Conservation (phyloP, 2,113 vertebrate species). For the Odocoileus hemionus region DNA sequence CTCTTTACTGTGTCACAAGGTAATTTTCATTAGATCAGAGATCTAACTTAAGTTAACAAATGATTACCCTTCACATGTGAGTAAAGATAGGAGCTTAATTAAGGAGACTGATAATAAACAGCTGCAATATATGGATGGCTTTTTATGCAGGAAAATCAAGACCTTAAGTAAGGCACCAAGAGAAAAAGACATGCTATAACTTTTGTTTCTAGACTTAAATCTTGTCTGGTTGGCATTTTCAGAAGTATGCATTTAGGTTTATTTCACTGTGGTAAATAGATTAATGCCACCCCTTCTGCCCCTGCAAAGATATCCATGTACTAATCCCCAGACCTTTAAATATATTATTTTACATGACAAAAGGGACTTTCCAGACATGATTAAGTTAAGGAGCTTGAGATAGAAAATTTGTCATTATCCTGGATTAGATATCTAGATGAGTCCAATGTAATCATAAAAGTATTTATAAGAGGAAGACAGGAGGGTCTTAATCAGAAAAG, state of each 20-base stretch:
- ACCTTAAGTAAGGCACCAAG: neutral
- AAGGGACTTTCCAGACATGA: neutral
- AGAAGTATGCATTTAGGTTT: neutral
- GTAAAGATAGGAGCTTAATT: slow-evolving; percentile 35
- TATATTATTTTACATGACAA: neutral
- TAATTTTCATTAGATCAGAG: slow-evolving; percentile 24
- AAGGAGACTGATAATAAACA: slow-evolving; percentile 33
- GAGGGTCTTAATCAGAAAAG: neutral
- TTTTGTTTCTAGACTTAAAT: slow-evolving; percentile 7
- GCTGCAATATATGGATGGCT: neutral
- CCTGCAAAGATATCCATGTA: neutral
- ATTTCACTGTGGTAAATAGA: neutral
- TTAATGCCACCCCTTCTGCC: neutral
- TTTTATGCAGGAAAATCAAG: slow-evolving; percentile 20
- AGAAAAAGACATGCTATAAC: neutral
- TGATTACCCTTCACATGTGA: slow-evolving; percentile 23
- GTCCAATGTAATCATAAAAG: neutral
- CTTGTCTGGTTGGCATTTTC: neutral
- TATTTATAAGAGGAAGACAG: neutral
- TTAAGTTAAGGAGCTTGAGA: neutral
- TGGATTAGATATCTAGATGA: neutral
- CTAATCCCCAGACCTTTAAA: neutral
- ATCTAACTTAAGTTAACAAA: slow-evolving; percentile 23
- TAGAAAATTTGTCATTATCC: neutral
- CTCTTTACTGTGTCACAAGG: neutral